Conservation (phyloP, 2,113 vertebrate species). For the Oxyruncus cristatus region DNA sequence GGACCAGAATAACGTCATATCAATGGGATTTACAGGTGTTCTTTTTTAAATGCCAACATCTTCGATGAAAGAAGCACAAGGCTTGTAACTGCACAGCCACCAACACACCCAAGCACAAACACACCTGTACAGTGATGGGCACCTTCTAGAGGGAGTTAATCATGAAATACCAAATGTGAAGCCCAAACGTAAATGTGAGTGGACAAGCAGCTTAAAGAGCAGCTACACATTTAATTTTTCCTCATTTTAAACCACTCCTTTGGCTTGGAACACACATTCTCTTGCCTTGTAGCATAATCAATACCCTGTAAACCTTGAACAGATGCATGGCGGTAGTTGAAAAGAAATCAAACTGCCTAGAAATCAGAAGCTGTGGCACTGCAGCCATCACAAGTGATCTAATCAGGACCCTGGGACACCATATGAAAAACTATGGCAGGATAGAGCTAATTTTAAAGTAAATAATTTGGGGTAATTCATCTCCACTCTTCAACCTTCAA, state of each 20-base stretch:
- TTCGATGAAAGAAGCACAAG: background rate
- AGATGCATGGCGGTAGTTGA: background rate
- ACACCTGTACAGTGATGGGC: accelerated
- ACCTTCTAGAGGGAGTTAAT: background rate
- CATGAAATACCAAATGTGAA: background rate
- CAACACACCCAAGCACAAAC: background rate
- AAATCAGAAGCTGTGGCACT: background rate
- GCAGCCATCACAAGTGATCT: background rate
- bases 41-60: background rate
- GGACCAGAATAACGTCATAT: background rate
- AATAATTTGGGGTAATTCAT: background rate
- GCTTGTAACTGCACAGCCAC: background rate
- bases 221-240: background rate
- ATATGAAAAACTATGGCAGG: background rate
- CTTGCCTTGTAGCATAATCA: background rate
- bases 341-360: background rate
- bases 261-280: background rate
- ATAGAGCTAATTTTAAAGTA: background rate
- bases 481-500: background rate
- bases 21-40: background rate
- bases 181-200: background rate
- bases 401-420: background rate
- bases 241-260: background rate
- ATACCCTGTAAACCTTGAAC: background rate
- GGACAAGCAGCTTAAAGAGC: background rate